A percentile compares a stretch with the other conserved stretches of the same genome.
These are phyloP conservation scores for Lasioglossum villosulum DNA, from an alignment of 2,888 invertebrate species.

Conservation along the genomic window DNA sequence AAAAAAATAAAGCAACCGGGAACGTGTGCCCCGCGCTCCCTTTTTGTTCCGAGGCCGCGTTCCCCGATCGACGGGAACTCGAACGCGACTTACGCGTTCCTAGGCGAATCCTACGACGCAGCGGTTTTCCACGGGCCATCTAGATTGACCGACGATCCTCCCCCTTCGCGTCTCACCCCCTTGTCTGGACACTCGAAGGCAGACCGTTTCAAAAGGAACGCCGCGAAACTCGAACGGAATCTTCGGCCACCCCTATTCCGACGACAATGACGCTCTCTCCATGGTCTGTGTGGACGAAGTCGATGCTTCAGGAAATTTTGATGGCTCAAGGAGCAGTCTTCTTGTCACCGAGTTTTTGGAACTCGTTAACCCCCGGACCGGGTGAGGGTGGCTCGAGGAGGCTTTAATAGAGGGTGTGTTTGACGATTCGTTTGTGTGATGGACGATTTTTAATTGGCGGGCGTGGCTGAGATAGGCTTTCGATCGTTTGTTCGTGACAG, in stretches of 20 bases:
- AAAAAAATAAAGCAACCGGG: conserved; percentile 18
- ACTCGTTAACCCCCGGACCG: not conserved
- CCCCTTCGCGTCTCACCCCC: not conserved
- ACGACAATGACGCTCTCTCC: not conserved
- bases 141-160: not conserved
- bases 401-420: not conserved
- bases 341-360: not conserved
- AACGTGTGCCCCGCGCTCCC: not conserved
- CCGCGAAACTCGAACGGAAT: not conserved
- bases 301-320: not conserved
- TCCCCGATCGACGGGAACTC: conserved; percentile 26
- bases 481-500: not conserved
- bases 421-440: not conserved
- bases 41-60: not conserved
- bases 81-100: conserved; percentile 28
- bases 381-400: not conserved
- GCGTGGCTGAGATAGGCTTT: not conserved
- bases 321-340: not conserved
- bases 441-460: not conserved
- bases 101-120: conserved; percentile 15
- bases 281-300: not conserved
- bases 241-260: not conserved
- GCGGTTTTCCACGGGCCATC: not conserved
- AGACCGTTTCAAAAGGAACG: not conserved
- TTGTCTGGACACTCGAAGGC: not conserved